Conservation (phyloP, 1,140 invertebrate genomes). For the Drosophila saltans region DNA sequence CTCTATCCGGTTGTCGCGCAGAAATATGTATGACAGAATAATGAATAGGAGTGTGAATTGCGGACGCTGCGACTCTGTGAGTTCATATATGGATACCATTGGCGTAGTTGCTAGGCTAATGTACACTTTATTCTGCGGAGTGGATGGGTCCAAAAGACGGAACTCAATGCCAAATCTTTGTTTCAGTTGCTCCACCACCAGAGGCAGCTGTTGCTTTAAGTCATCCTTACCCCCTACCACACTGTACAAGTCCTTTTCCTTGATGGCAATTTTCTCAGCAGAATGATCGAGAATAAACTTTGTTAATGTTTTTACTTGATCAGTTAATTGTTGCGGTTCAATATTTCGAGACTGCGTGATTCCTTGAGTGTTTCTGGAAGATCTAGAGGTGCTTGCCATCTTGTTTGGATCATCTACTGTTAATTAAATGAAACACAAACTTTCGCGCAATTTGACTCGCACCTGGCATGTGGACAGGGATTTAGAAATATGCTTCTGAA, state of each 20-base stretch:
- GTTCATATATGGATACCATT: constrained; percentile 43
- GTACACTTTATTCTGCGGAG: constrained; percentile 36
- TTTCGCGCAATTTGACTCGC: too few relatives aligned
- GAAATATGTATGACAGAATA: constrained; percentile 66
- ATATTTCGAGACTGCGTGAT: constrained; percentile 16
- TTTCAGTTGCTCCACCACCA: constrained; percentile 42
- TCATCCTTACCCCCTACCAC: constrained; percentile 34
- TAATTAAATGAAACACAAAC: too few relatives aligned
- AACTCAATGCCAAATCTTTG: constrained; percentile 49
- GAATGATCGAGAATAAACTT: constrained; percentile 61
- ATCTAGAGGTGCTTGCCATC: constrained; percentile 58
- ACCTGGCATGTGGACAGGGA: too few relatives aligned
- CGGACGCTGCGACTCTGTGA: constrained; percentile 48
- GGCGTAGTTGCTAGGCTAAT: constrained; percentile 54
- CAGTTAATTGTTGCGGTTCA: constrained; percentile 16
- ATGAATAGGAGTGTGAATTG: constrained; percentile 58
- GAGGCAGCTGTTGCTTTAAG: constrained; percentile 22
- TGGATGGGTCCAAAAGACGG: constrained; percentile 11
- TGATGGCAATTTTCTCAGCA: constrained; percentile 57
- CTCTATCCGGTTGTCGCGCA: constrained; percentile 48
- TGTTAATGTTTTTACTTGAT: constrained; percentile 46
- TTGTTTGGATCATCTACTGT: neutral
- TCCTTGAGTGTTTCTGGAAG: constrained; percentile 22
- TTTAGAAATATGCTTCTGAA: too few relatives aligned
- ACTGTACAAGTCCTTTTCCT: constrained; percentile 46